A percentile compares a stretch with the other conserved stretches of the same genome.
Evolutionary conservation across 2,797 vertebrate genomes (phyloP).

Genomic region (Sebastes melanostomus): DNA sequence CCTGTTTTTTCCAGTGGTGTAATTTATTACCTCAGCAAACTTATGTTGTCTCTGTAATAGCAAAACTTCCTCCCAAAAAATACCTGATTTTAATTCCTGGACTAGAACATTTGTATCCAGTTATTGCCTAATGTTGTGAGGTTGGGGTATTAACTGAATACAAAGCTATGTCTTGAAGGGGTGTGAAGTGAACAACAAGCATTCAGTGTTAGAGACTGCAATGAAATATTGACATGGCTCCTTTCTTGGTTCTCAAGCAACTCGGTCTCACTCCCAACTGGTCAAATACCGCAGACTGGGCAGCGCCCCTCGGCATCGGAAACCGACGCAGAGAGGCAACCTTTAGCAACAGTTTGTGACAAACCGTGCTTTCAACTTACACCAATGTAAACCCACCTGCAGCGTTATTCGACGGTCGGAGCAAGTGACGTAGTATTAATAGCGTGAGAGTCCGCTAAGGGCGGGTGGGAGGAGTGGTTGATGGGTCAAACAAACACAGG

Average conservation of each 20-base stretch:
- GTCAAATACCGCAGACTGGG: too few species aligned
- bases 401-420: too few species aligned
- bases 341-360: too few species aligned
- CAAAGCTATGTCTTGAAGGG: background rate
- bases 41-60: conserved; percentile 21
- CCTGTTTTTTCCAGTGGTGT: conserved; percentile 51
- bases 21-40: conserved; percentile 62
- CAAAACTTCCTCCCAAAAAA: background rate
- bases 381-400: too few species aligned
- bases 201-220: background rate
- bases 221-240: background rate
- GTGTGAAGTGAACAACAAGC: background rate
- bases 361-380: too few species aligned
- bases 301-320: too few species aligned
- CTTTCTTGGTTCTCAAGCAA: background rate
- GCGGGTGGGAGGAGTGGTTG: too few species aligned
- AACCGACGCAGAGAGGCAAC: too few species aligned
- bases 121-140: background rate
- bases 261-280: too few species aligned
- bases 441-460: too few species aligned
- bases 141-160: background rate
- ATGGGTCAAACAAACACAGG: too few species aligned
- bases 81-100: background rate
- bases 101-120: background rate
- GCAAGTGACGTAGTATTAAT: too few species aligned